phyloP scores from a whole-genome alignment of 2,888 invertebrate genomes.

The Holacanthella duospinosa region DNA sequence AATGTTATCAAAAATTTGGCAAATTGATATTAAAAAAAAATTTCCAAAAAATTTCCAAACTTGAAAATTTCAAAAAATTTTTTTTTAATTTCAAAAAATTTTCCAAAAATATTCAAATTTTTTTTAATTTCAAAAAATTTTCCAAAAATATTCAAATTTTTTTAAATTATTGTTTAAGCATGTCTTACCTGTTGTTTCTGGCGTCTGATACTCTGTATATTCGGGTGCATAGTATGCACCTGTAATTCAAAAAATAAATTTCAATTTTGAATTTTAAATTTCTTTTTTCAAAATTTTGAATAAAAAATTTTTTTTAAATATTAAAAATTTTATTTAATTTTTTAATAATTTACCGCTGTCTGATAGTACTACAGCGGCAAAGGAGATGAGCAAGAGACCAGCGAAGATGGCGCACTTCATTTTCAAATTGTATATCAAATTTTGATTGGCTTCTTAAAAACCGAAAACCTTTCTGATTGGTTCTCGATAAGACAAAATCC shows the following conservation, averaged over 20 bases:
- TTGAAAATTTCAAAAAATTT: background rate
- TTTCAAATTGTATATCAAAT: background rate
- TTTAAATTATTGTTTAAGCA: too few relatives aligned
- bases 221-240: background rate
- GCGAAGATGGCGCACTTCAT: slow-evolving; percentile 3
- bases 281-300: too few relatives aligned
- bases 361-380: background rate
- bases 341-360: background rate
- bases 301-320: too few relatives aligned
- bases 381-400: background rate
- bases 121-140: background rate
- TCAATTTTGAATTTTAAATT: too few relatives aligned
- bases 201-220: background rate
- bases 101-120: background rate
- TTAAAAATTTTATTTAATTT: background rate
- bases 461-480: too few relatives aligned
- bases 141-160: background rate
- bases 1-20: too few relatives aligned
- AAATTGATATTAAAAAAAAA: background rate
- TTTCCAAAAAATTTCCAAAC: background rate
- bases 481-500: too few relatives aligned
- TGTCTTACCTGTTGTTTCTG: background rate
- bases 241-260: background rate
- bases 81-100: background rate
- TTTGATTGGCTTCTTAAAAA: too few relatives aligned